Evolutionary conservation across 2,113 vertebrate genomes (phyloP), one percentile per base, ranked within the genome.

Genomic region (Butorides virescens): DNA sequence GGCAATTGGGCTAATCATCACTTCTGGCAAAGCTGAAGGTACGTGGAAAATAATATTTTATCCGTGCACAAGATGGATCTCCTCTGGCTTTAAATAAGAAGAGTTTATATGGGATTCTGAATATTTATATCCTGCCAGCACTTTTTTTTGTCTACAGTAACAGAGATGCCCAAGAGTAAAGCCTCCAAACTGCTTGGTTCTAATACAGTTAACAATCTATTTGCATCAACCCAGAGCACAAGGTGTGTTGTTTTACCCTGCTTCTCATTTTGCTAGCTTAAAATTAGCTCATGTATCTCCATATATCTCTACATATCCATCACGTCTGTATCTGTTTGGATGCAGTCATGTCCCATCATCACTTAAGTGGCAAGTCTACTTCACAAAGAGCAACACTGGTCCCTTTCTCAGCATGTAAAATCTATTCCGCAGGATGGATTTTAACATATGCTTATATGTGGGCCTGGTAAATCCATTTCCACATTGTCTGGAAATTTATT

Each of bases 21-120:
- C 74, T 91, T 92, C 84, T 85, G 84, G 82, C 89, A 91, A 90
- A 83, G 84, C 53, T 85, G 49, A 46, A 91, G 74, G 49, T 79
- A 86, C 2, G 1, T 91, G 37, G 77, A 62, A 86, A 89, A 74
- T 89, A 84, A 34, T 87, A 22, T 85, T 88, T 93, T 91, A 90
- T 85, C 62, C 47, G 13, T 25, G 5, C n/a, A 50, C 15, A 58
- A 59, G 62, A 47, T 84, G 49, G 39, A 85, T 90, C 61, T 90
- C 39, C 81, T 93, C 52, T 75, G 77, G 32, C 37, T 95, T 95
- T 81, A 89, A 84, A 36, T 90, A 52, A 68, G 42, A 92, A 49
- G 66, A 46, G 11, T 90, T 94, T 88, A 18, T 61, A n/a, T 87
- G 53, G 22, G 36, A 80, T 90, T 88, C n/a, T 87, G 53, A 82